Evolutionary conservation across 2,797 vertebrate genomes (phyloP), one percentile per base, ranked within the genome.

Genomic region (Champsocephalus gunnari): DNA sequence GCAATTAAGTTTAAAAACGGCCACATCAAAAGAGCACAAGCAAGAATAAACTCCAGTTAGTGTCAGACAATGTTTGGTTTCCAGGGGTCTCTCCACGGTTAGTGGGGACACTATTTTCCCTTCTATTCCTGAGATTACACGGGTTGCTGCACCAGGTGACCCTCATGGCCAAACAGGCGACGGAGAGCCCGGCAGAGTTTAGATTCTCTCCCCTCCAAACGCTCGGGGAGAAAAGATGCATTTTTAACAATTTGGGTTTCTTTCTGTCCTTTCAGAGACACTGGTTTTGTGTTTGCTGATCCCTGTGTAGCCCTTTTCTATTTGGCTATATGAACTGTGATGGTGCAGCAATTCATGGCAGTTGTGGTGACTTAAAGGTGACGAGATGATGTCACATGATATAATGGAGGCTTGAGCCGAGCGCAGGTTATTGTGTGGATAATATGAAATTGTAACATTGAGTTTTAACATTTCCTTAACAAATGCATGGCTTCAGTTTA

Each of bases 91-190:
- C 84, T 90, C 85, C 87, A 89, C 80, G 89, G 76, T 87, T 90
- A 87, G 75, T 78, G 34, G 87, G 80, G 80, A 90, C 69, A 67
- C 82, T 79, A 86, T 91, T 92, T 92, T 84, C 80, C 88, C 91
- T 75, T 92, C 88, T 90, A 88, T 94, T 94, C 83, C 82, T 86
- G 85, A 95, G 95, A 97, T 98, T 97, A 96, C 94, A 97, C 94
- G 95, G 94, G 93, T 94, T 95, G 92, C 93, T 96, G 94, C 94
- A 91, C 93, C 92, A 89, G 88, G 85, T 96, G 96, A 97, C 95
- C 95, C 91, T 91, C 53, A 87, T 91, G 95, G 94, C 94, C 94
- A 95, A 93, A 93, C 89, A 91, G 88, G 90, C 88, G 87, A 90
- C 86, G 89, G 92, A 50, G 53, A 94, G 92, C 92, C 90, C 90